These are phyloP conservation scores for Hycleus cichorii DNA, from an alignment of 1,140 invertebrate genomes.

Conservation along the genomic window DNA sequence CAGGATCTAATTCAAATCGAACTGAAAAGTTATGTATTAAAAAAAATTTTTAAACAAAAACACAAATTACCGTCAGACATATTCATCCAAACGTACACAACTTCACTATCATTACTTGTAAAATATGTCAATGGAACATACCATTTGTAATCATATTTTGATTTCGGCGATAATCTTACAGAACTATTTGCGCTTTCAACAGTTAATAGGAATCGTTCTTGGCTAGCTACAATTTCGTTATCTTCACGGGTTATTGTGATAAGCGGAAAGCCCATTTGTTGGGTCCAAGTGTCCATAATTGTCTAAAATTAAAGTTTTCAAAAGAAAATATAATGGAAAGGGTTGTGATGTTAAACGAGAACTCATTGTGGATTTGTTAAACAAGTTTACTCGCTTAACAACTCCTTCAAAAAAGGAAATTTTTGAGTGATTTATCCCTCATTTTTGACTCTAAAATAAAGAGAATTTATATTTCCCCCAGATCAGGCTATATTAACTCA, in stretches of 20 bases:
- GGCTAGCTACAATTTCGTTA: conserved; percentile 51
- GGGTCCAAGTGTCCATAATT: conserved; percentile 82
- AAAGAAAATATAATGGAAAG: no score
- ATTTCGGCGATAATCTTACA: conserved; percentile 28
- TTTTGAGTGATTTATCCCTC: not conserved
- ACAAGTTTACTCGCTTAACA: no score
- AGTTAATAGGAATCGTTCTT: conserved; percentile 51
- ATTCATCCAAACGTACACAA: conserved; percentile 62
- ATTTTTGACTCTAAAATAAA: not conserved
- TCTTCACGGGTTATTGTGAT: conserved; percentile 56
- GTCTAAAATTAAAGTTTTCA: conserved; percentile 35
- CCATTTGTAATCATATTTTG: conserved; percentile 57
- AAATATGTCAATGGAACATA: conserved; percentile 70
- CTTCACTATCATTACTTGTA: conserved; percentile 48
- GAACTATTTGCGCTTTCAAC: conserved; percentile 37
- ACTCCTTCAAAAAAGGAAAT: no score
- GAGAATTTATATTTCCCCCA: no score
- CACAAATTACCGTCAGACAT: conserved; percentile 56
- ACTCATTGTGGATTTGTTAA: no score
- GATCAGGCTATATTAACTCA: no score
- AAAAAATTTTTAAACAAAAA: not conserved
- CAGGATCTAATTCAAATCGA: conserved; percentile 54
- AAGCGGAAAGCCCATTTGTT: conserved; percentile 73
- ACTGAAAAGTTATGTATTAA: conserved; percentile 42
- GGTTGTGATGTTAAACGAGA: no score